Conservation (phyloP, 2,113 vertebrate species). For the Rhodinocichla rosea region DNA sequence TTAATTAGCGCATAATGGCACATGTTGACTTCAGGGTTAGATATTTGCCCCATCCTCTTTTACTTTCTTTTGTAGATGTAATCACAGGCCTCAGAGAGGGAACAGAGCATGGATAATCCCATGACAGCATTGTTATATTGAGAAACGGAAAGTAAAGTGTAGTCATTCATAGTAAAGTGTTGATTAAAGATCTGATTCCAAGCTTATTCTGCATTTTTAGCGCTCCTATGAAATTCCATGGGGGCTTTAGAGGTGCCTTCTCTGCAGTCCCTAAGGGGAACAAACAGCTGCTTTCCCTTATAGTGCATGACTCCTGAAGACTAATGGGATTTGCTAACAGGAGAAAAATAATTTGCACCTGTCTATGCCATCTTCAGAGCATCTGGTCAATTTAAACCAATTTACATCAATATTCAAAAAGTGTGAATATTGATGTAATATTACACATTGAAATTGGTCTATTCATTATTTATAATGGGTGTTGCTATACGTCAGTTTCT, state of each 20-base stretch:
- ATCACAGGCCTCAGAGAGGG: neutral
- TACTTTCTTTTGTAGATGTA: neutral
- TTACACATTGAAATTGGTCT: neutral
- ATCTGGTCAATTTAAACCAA: constrained; percentile 56
- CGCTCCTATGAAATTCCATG: neutral
- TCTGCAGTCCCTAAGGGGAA: neutral
- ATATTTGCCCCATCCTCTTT: neutral
- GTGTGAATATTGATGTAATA: constrained; percentile 6
- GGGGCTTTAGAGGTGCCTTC: neutral
- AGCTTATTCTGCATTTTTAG: constrained; percentile 23
- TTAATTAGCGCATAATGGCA: neutral
- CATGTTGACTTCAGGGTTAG: neutral
- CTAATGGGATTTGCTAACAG: constrained; percentile 28
- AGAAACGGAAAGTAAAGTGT: neutral
- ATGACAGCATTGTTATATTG: neutral
- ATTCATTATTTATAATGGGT: neutral
- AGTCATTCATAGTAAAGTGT: neutral
- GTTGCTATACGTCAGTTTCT: neutral
- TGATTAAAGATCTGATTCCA: constrained; percentile 20
- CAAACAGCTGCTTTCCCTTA: constrained; percentile 26
- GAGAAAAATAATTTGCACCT: constrained; percentile 45
- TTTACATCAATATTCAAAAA: constrained; percentile 39
- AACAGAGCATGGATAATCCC: neutral
- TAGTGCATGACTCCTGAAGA: neutral
- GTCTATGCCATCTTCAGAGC: constrained; percentile 12